Evolutionary conservation across 2,797 vertebrate genomes (phyloP).

Genomic region (Leuciscus waleckii): DNA sequence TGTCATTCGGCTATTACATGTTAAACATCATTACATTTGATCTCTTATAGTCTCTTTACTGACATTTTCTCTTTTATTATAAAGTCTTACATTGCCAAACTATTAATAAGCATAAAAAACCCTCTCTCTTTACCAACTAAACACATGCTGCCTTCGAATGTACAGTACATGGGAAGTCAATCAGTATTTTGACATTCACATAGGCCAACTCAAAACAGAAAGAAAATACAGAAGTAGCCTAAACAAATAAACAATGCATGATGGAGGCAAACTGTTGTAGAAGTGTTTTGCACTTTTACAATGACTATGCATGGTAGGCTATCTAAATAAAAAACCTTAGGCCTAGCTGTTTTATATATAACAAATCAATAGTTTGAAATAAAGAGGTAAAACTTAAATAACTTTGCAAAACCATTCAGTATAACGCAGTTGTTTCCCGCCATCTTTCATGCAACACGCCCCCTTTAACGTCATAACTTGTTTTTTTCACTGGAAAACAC

Average conservation of each 20-base stretch:
- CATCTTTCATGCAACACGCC: not conserved
- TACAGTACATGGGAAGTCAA: not conserved
- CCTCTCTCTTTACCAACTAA: not conserved
- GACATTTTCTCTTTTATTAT: not conserved
- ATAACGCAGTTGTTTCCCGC: not conserved
- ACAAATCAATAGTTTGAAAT: not conserved
- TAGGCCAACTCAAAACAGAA: not conserved
- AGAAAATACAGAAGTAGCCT: not conserved
- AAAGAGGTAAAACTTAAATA: not conserved
- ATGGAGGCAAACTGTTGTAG: not conserved
- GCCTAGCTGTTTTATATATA: not conserved
- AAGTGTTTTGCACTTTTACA: constrained; percentile 1
- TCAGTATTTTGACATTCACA: not conserved
- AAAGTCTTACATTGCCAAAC: not conserved
- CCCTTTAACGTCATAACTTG: not conserved
- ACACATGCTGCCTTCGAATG: too few relatives aligned
- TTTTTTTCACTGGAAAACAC: not conserved
- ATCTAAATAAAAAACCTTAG: not conserved
- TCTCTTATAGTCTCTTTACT: not conserved
- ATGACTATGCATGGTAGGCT: not conserved
- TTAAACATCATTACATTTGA: not conserved
- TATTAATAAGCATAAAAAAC: not conserved
- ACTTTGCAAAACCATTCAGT: not conserved
- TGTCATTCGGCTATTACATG: not conserved
- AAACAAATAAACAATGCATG: not conserved